Base-by-base conservation (phyloP, 2,113 vertebrate species). In the Paradoxurus hermaphroditus region DNA sequence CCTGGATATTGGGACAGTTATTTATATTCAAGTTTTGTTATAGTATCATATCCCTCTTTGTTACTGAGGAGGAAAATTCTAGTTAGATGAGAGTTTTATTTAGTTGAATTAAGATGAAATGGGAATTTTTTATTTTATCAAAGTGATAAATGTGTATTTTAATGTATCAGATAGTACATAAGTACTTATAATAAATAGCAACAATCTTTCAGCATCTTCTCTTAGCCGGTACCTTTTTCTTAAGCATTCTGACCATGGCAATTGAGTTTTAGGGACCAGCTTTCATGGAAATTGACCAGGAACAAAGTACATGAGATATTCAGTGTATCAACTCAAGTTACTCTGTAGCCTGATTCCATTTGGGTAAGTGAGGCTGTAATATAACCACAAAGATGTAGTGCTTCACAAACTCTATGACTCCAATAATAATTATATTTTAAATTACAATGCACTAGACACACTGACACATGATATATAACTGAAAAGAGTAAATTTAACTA, bases 81-180 rank as follows among this genome's bases (percentile, higher is more conserved):
- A 87, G 3, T 51, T 93, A 81, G 72, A 44, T 91, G 34, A 90
- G 29, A 90, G 13, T 79, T 95, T 86, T 25, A 84, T 89, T 86
- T 95, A 83, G 39, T 86, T 95, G 51, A 90, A 65, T 63, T 56
- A 82, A 87, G n/a, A 84, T 73, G 86, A 92, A 95, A 41, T 68
- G 16, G 83, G 29, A 86, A 63, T 70, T 46, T n/a, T 90, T 44
- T 53, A 86, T 75, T 87, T 95, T 84, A 88, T 91, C 44, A 77
- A 63, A 85, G 18, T 94, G 46, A 65, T 34, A 92, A 93, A 59
- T 85, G 5, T 34, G 51, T 34, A 2, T 53, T 7, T 19, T 87
- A 79, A 83, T 91, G 79, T 49, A 53, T 9, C 31, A 70, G 36
- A 70, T 49, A 23, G 1, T 29, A 62, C 19, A 73, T 34, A 92